Evolutionary conservation across 2,888 invertebrate genomes (phyloP).

Genomic region (Oasisia sp.): DNA sequence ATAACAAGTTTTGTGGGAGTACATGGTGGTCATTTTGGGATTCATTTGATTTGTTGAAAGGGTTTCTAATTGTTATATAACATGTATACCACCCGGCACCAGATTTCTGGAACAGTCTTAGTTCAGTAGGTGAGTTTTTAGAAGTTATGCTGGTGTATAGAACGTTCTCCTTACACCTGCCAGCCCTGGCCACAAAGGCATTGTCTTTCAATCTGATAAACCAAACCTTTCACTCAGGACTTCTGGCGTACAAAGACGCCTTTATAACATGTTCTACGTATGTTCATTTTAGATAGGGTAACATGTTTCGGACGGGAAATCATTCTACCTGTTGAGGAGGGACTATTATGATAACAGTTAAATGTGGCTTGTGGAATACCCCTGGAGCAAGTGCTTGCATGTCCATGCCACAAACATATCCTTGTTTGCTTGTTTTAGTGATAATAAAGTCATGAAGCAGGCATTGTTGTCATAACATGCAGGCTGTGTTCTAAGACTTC

Average conservation of each 20-base stretch:
- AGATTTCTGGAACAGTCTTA: not conserved
- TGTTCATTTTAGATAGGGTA: not conserved
- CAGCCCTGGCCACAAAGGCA: not conserved
- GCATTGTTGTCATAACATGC: not conserved
- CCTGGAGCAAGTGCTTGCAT: not conserved
- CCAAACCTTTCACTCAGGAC: constrained; percentile 7
- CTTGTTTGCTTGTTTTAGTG: not conserved
- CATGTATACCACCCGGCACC: too few species aligned
- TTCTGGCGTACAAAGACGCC: not conserved
- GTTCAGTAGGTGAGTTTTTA: not conserved
- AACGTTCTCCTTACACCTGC: not conserved
- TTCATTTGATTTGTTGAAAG: too few species aligned
- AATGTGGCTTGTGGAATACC: not conserved
- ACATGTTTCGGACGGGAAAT: not conserved
- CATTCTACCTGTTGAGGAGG: not conserved
- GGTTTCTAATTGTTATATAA: too few species aligned
- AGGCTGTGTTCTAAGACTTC: not conserved
- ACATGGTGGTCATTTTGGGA: too few species aligned
- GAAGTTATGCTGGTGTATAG: not conserved
- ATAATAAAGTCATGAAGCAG: not conserved
- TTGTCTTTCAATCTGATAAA: not conserved
- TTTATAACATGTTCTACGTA: not conserved
- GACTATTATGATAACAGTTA: not conserved
- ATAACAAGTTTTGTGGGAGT: too few species aligned
- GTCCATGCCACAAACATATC: not conserved